Evolutionary conservation across 1,140 invertebrate species (phyloP), one percentile per base, ranked within the genome.

Genomic region (Bemisia tabaci): DNA sequence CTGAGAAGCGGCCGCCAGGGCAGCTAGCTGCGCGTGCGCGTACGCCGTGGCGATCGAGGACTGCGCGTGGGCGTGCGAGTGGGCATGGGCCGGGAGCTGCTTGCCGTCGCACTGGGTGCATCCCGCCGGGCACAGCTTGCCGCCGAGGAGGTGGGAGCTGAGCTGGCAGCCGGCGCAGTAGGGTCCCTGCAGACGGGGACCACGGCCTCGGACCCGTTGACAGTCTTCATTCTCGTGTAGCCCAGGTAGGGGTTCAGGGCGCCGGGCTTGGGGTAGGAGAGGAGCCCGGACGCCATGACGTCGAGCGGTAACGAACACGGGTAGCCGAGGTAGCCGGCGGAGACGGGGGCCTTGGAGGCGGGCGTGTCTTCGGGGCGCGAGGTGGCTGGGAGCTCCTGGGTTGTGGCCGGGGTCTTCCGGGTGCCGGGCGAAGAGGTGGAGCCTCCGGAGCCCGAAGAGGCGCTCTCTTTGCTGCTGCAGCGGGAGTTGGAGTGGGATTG

Each of bases 111-210:
- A 97, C 76, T 97, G 94, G 1, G 91, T 90, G 79, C 94, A 97
- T 12, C 94, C 94, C 64, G 90, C 88, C 11, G 92, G 94, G 33
- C 69, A 70, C n/a, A 60, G 21, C 62, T 67, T 64, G 11, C 48
- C 59, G 85, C 77, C 65, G 85, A 89, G 73, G 86, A 72, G 91
- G 76, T 94, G 92, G 73, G 92, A 82, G 69, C 89, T 94, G 74
- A 92, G 89, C 71, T 94, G 92, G 75, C 94, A 97, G 48, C 93
- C 92, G 0, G 90, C 91, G 77, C 94, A 97, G 72, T 94, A 97
- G 94, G 94, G 75, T 97, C 95, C 75, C 95, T 91, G 80, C 94
- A 97, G 12, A 96, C 90, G 1, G 93, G 93, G 1, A 95, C 89
- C 24, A 95, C 80, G 60, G 92, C 92, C 2, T 65, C 21, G 22